Evolutionary conservation across 2,797 vertebrate species (phyloP).

Genomic region (Macroramphosus scolopax): DNA sequence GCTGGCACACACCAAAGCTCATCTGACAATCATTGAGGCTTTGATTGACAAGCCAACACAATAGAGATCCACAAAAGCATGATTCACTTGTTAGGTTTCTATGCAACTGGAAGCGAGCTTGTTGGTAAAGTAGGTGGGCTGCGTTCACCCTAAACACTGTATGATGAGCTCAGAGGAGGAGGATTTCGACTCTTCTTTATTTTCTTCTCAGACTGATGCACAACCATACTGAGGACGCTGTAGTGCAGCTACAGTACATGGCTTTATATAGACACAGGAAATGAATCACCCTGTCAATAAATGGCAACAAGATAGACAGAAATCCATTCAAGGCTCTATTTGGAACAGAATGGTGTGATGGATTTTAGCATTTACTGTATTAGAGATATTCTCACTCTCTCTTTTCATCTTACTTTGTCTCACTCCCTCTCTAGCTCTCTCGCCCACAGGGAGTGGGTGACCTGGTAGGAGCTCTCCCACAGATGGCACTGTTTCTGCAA

Average conservation of each 20-base stretch:
- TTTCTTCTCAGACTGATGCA: conserved; percentile 30
- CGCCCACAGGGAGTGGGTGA: conserved; percentile 69
- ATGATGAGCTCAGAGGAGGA: conserved; percentile 33
- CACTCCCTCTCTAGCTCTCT: conserved; percentile 38
- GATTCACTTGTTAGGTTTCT: conserved; percentile 47
- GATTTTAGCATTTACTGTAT: conserved; percentile 51
- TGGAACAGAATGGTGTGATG: conserved; percentile 45
- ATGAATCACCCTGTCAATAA: conserved; percentile 65
- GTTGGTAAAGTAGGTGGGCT: conserved; percentile 55
- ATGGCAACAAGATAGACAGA: conserved; percentile 59
- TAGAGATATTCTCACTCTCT: conserved; percentile 37
- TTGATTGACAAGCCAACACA: conserved; percentile 53
- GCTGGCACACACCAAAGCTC: conserved; percentile 4
- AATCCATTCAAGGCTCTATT: conserved; percentile 51
- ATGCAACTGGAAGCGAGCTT: conserved; percentile 35
- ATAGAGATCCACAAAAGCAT: conserved; percentile 41
- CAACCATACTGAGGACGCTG: conserved; percentile 31
- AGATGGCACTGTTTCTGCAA: conserved; percentile 37
- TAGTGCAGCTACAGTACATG: conserved; percentile 42
- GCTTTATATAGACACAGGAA: conserved; percentile 69
- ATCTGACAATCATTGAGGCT: conserved; percentile 39
- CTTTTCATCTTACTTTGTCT: conserved; percentile 42
- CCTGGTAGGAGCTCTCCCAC: conserved; percentile 61
- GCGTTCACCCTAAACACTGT: conserved; percentile 39
- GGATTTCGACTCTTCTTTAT: conserved; percentile 23